These are phyloP conservation scores for Dendrophyllia cribrosa DNA, from an alignment of 64 coral and sea anemone genomes.

Conservation along the genomic window DNA sequence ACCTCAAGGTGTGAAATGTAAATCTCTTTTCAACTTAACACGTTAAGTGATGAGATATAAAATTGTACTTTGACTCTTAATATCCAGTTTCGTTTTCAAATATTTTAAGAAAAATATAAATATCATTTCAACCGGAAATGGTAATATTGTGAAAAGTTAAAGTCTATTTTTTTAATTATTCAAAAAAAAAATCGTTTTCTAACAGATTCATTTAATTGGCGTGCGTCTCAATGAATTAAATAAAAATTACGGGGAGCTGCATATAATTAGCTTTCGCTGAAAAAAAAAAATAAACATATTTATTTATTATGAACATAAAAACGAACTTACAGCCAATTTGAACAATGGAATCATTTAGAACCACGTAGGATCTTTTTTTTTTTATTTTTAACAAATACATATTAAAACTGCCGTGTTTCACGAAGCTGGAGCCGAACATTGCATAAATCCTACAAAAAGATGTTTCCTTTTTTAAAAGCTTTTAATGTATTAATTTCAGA, in stretches of 20 bases:
- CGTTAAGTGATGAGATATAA: too few species aligned
- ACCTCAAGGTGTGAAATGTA: too few species aligned
- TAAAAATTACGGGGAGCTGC: neutral
- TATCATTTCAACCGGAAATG: too few species aligned
- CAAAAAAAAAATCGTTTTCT: too few species aligned
- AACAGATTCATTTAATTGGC: too few species aligned
- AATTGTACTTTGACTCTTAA: too few species aligned
- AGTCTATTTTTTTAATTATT: too few species aligned
- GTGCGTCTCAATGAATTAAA: neutral
- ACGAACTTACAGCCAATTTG: neutral
- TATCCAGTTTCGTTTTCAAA: too few species aligned
- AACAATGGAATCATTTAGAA: neutral
- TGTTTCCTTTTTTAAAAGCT: neutral
- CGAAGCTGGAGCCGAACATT: neutral
- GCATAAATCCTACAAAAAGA: neutral
- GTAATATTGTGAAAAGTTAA: too few species aligned
- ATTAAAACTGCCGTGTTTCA: neutral
- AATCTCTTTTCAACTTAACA: too few species aligned
- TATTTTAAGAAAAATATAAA: too few species aligned
- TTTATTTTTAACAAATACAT: too few species aligned
- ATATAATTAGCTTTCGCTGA: neutral
- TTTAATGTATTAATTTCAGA: neutral
- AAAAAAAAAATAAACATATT: neutral
- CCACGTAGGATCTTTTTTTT: neutral
- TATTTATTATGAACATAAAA: neutral